Evolutionary conservation across 1,140 invertebrate genomes (phyloP).

Genomic region (Papilio machaon): DNA sequence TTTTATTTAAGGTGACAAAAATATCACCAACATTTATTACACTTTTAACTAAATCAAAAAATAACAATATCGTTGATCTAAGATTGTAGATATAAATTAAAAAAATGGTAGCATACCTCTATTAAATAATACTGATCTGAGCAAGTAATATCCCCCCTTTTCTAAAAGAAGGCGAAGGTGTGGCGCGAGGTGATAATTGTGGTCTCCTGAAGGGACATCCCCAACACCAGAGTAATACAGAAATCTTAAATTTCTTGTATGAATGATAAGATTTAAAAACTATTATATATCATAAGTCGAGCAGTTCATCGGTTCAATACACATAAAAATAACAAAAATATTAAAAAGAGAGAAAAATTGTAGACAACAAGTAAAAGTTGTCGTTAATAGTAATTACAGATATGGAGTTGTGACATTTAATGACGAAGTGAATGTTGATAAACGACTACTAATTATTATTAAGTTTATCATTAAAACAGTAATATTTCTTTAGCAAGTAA

Average conservation of each 20-base stretch:
- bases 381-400: neutral
- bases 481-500: neutral
- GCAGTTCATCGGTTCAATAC: neutral
- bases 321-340: neutral
- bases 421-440: constrained; percentile 32
- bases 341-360: neutral
- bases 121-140: no score
- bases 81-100: no score
- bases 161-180: no score
- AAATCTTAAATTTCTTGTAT: no score
- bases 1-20: neutral
- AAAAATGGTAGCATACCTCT: no score
- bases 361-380: neutral
- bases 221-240: no score
- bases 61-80: no score
- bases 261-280: no score
- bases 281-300: neutral
- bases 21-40: neutral
- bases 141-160: no score
- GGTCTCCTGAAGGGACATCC: no score
- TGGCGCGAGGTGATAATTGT: no score
- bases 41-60: no score
- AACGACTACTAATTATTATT: neutral
- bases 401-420: constrained; percentile 23
- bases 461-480: neutral